These are phyloP conservation scores for Papilio dardanus DNA, from an alignment of 1,140 invertebrate genomes.

Conservation along the genomic window DNA sequence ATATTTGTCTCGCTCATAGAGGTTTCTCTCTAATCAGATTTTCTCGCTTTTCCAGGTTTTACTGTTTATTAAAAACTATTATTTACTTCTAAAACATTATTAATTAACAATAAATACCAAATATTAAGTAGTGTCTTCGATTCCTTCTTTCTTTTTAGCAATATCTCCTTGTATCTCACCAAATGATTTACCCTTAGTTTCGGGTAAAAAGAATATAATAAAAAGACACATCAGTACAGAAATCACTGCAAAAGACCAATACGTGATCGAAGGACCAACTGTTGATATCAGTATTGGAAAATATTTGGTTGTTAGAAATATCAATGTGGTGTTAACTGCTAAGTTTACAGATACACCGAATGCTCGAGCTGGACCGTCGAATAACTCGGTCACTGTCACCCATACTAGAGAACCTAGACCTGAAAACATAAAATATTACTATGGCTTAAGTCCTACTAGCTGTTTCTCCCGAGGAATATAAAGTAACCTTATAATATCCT, in stretches of 20 bases:
- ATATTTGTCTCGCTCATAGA: no score
- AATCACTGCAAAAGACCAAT: slow-evolving; percentile 48
- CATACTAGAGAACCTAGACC: slow-evolving; percentile 39
- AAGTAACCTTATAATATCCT: no score
- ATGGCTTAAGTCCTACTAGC: no score
- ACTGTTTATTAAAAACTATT: background rate
- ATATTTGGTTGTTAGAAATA: slow-evolving; percentile 37
- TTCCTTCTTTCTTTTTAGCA: slow-evolving; percentile 18
- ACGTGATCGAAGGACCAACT: slow-evolving; percentile 42
- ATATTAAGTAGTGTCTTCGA: background rate
- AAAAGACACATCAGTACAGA: slow-evolving; percentile 43
- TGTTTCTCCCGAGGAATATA: no score
- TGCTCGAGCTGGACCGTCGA: slow-evolving; percentile 39
- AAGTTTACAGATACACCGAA: slow-evolving; percentile 35
- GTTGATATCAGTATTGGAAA: slow-evolving; percentile 43
- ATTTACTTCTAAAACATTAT: background rate
- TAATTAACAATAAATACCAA: no score
- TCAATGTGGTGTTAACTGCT: background rate
- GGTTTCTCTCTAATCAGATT: no score
- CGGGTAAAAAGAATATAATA: slow-evolving; percentile 46
- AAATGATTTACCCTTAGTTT: slow-evolving; percentile 53
- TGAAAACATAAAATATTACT: background rate
- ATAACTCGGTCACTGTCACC: slow-evolving; percentile 32
- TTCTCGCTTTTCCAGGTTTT: no score
- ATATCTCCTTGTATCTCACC: slow-evolving; percentile 46